Evolutionary conservation across 2,888 invertebrate genomes (phyloP), one percentile per base, ranked within the genome.

Genomic region (Ophraella communa): DNA sequence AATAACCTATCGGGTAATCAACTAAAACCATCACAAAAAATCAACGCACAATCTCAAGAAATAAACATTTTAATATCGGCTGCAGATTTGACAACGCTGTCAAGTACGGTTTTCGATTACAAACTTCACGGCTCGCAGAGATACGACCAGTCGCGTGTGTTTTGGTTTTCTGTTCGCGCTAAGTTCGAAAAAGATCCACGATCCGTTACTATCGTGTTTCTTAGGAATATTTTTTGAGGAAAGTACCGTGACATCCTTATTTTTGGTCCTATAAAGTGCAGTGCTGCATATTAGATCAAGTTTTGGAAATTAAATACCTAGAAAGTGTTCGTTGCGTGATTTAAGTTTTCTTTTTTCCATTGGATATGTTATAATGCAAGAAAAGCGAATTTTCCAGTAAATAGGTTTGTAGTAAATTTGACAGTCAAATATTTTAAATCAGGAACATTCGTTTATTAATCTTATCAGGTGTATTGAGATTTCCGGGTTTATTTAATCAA

Each of bases 141-240:
- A 68, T 62, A 42, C 45, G 70, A 63, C 58, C 68, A 68, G 68
- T 66, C 69, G 65, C 62, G 63, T 56, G 69, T 52, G 62, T 67
- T 67, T 63, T 55, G 64, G 55, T 56, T 61, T 51, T 59, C 33
- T 8, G 60, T 52, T 44, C 49, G 61, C 62, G 63, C 54, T 35
- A 53, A 66, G 33, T 66, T 69, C 55, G 59, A 69, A 69, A 67
- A 69, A 65, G 61, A 61, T 58, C 44, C 20, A 24, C 52, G 45
- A 53, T 52, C 62, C 62, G 66, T 62, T 66, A 62, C n/a, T 30
- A 24, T 17, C 49, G 60, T 53, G 66, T 44, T 20, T 44, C 18
- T 44, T 35, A 35, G n/a, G 35, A 35, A 24, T 60, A 55, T 49
- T 39, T 60, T 59, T 64, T 35, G 55, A 64, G 60, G 47, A 60